Evolutionary conservation across 2,888 invertebrate genomes (phyloP).

Genomic region (Sipunculus nudus): DNA sequence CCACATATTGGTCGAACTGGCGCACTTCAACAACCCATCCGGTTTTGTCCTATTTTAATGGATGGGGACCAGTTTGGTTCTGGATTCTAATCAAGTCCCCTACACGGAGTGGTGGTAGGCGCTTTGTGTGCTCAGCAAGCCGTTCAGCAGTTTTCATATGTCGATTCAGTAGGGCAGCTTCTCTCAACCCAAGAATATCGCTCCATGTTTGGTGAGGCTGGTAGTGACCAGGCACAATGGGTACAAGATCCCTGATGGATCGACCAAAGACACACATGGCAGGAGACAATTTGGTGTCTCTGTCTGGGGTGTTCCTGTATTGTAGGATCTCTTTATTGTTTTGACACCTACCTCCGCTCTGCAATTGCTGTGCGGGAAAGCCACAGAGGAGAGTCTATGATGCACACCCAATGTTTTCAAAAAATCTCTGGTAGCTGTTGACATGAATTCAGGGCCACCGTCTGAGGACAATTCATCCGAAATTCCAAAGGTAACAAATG

Average conservation of each 20-base stretch:
- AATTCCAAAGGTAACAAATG: conserved; percentile 43
- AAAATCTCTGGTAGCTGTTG: conserved; percentile 35
- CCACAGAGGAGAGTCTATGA: conserved; percentile 46
- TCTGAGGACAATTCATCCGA: conserved; percentile 43
- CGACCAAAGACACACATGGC: conserved; percentile 41
- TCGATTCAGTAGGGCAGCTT: conserved; percentile 41
- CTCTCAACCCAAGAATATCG: conserved; percentile 28
- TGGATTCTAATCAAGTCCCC: conserved; percentile 40
- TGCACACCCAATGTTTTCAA: conserved; percentile 44
- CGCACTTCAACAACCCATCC: conserved; percentile 41
- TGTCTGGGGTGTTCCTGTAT: conserved; percentile 43
- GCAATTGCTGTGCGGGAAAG: conserved; percentile 47
- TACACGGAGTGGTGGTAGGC: conserved; percentile 26
- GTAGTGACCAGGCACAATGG: conserved; percentile 24
- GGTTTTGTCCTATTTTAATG: conserved; percentile 46
- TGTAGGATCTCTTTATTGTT: conserved; percentile 45
- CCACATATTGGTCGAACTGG: conserved; percentile 36
- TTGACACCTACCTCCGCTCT: conserved; percentile 46
- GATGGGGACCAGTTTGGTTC: conserved; percentile 41
- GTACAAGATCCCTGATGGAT: conserved; percentile 40
- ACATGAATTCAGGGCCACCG: conserved; percentile 43
- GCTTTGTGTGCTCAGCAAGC: conserved; percentile 38
- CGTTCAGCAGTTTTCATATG: conserved; percentile 38
- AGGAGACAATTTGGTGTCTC: conserved; percentile 42
- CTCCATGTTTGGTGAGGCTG: conserved; percentile 29